phyloP scores from a whole-genome alignment of 2,888 invertebrate genomes.

The Gasteruption jaculator region DNA sequence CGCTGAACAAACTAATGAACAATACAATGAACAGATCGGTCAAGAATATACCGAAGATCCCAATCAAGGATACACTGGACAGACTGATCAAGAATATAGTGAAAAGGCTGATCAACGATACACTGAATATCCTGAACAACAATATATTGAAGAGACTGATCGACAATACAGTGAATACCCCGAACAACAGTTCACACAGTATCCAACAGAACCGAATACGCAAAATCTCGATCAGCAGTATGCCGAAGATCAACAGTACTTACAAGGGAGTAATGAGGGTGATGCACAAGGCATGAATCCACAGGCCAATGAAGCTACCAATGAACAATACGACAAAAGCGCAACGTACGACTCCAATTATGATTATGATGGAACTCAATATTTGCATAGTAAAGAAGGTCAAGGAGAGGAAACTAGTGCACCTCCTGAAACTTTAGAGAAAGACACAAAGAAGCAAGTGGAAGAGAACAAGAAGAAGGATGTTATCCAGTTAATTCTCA shows the following conservation, averaged over 20 bases:
- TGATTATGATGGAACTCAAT: conserved; percentile 27
- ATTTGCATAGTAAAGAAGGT: conserved; percentile 17
- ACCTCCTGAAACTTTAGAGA: no score
- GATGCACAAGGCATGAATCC: conserved; percentile 19
- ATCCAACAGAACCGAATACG: conserved; percentile 19
- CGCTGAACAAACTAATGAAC: conserved; percentile 16
- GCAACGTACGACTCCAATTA: conserved; percentile 16
- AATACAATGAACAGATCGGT: conserved; percentile 21
- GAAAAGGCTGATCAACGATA: conserved; percentile 11
- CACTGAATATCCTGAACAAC: conserved; percentile 20
- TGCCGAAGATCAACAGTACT: conserved; percentile 11
- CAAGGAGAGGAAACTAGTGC: no score
- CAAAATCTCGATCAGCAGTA: conserved; percentile 23
- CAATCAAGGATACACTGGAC: conserved; percentile 22
- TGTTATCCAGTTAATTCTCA: conserved; percentile 36
- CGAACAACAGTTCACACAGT: conserved; percentile 19
- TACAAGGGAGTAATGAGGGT: conserved; percentile 14
- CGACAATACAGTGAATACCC: conserved; percentile 21
- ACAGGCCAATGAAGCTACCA: conserved; percentile 10
- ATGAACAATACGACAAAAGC: conserved; percentile 18
- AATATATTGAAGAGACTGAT: conserved; percentile 22
- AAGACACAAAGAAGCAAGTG: conserved; percentile 1
- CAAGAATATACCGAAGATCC: conserved; percentile 21
- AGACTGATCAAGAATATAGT: conserved; percentile 22
- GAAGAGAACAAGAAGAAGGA: conserved; percentile 34